Evolutionary conservation across 2,888 invertebrate species (phyloP).

Genomic region (Agonum fuliginosum): DNA sequence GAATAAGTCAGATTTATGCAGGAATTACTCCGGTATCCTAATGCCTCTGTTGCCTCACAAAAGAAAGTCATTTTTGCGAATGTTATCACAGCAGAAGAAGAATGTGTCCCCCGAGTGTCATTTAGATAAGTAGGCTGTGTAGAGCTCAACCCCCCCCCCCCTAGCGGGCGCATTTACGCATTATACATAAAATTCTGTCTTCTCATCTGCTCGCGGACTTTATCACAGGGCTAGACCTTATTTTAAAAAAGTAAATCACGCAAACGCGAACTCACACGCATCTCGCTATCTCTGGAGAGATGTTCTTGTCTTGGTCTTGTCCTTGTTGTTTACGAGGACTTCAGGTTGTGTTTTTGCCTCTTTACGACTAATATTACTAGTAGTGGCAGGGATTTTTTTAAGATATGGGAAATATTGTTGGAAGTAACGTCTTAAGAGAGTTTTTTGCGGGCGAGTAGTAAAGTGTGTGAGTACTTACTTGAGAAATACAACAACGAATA

Average conservation of each 20-base stretch:
- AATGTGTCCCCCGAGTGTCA: slow-evolving; percentile 55
- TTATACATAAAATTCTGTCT: slow-evolving; percentile 59
- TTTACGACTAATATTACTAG: slow-evolving; percentile 17
- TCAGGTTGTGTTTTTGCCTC: not conserved
- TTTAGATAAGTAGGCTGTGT: slow-evolving; percentile 57
- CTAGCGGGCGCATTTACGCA: slow-evolving; percentile 50
- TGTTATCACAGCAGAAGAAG: slow-evolving; percentile 56
- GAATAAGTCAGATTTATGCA: slow-evolving; percentile 43
- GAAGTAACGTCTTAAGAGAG: too few species aligned
- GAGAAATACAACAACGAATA: too few species aligned
- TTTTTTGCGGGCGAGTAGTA: too few species aligned
- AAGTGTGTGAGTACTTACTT: too few species aligned
- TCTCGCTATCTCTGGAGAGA: not conserved
- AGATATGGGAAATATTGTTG: slow-evolving; percentile 9
- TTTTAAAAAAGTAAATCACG: slow-evolving; percentile 57
- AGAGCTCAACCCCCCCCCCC: not conserved
- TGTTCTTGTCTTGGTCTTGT: too few species aligned
- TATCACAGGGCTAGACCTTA: slow-evolving; percentile 53
- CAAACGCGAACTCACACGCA: not conserved
- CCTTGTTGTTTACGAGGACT: slow-evolving; percentile 6
- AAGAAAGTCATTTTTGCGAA: slow-evolving; percentile 58
- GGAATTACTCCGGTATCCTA: slow-evolving; percentile 34
- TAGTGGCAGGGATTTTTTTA: not conserved
- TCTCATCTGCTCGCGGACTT: slow-evolving; percentile 55
- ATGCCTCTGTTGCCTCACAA: slow-evolving; percentile 43